phyloP scores from a whole-genome alignment of 2,888 invertebrate genomes.

The Kryphioiulus occultus region DNA sequence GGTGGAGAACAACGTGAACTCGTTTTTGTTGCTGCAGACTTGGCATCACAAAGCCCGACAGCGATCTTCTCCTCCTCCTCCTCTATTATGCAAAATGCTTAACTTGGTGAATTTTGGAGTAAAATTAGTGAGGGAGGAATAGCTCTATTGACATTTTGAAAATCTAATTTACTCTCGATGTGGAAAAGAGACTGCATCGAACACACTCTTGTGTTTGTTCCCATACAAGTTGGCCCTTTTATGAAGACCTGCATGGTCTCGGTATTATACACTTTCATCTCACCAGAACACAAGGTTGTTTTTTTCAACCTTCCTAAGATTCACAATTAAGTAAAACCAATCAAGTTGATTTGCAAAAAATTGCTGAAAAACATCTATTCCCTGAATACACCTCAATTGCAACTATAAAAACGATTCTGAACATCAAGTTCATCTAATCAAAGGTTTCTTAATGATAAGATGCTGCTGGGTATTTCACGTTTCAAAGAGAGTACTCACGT shows the following conservation, averaged over 20 bases:
- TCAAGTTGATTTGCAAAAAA: no score
- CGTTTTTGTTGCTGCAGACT: not conserved
- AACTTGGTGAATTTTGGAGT: not conserved
- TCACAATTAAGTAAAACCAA: no score
- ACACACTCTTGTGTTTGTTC: not conserved
- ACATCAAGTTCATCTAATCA: no score
- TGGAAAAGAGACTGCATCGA: not conserved
- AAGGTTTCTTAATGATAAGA: no score
- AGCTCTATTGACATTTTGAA: not conserved
- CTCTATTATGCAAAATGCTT: not conserved
- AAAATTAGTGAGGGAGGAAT: not conserved
- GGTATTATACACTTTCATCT: not conserved
- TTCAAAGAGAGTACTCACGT: no score
- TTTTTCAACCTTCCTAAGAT: no score
- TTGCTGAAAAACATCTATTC: no score
- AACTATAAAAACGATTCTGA: no score
- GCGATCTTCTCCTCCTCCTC: not conserved
- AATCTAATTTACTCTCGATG: not conserved
- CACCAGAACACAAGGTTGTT: not conserved
- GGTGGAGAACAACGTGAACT: not conserved
- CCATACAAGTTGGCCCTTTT: not conserved
- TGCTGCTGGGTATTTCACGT: no score
- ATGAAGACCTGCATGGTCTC: not conserved
- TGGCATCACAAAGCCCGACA: constrained; percentile 24
- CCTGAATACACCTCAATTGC: no score